Percentiles rank a stretch among this genome's conserved stretches.
Evolutionary conservation across 2,113 vertebrate species (phyloP).

Genomic region (Hepsetus odoe): DNA sequence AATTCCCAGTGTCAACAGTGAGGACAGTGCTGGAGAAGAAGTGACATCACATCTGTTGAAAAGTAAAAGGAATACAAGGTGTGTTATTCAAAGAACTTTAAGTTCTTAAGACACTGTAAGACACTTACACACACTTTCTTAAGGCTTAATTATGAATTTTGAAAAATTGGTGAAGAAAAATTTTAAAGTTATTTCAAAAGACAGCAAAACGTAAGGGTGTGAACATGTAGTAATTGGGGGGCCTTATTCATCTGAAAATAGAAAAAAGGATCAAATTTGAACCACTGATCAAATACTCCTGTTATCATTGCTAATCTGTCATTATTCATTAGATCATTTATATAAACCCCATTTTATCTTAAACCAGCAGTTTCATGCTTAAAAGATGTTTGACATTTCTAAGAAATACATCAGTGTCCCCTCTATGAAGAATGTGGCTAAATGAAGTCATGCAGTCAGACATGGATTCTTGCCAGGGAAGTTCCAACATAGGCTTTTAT

Average conservation of each 20-base stretch:
- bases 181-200: too few species aligned
- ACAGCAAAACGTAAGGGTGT: too few species aligned
- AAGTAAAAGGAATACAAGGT: conserved; percentile 66
- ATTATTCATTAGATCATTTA: not conserved
- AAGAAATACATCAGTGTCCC: not conserved
- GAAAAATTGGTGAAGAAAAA: too few species aligned
- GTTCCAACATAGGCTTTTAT: conserved; percentile 18
- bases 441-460: conserved; percentile 30
- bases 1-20: conserved; percentile 55
- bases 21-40: conserved; percentile 61
- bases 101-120: too few species aligned
- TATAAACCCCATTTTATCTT: not conserved
- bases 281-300: not conserved
- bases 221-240: too few species aligned
- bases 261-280: not conserved
- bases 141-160: too few species aligned
- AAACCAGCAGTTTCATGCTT: not conserved
- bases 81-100: not conserved
- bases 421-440: not conserved
- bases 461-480: conserved; percentile 34
- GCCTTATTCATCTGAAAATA: not conserved
- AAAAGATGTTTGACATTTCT: not conserved
- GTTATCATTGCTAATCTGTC: not conserved
- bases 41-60: conserved; percentile 52
- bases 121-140: too few species aligned